Base-by-base conservation (phyloP, 2,888 invertebrate species). In the Atherix ibis region DNA sequence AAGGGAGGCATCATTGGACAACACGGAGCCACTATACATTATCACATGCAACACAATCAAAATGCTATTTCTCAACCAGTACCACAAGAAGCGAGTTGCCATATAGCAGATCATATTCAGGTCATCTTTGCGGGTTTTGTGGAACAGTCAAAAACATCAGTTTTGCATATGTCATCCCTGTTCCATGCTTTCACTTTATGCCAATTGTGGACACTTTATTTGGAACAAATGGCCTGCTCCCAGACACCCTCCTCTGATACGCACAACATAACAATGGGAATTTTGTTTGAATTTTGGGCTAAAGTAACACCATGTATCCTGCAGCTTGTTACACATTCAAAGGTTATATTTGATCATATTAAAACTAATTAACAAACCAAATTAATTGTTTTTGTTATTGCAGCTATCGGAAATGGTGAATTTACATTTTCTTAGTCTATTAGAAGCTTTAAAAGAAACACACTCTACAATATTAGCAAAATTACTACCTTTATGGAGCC, bases 141-240 rank as follows among this genome's bases (percentile, higher is more conserved):
- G 19, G 97, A 97, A 53, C 89, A 92, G 53, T 79, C 82, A 2
- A 92, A 91, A 64, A 75, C 84, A 3, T 88, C 87, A 2, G 84
- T 88, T 4, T 69, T 85, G 35, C 92, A 97, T 52, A 91, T 95
- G 91, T 88, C 87, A 33, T 91, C 94, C 2, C 65, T 98, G 33
- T 94, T 92, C 62, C 91, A 95, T 62, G 92, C 95, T 4, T 98
- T 98, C 62, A 85, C 94, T 40, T 70, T 98, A 31, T 98, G 97
- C 54, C 97, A 97, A 73, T 67, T 98, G 42, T 98, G 97, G 98
- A 98, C 97, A 0, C 77, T 98, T 46, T 98, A 98, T 64, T 73
- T 97, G 55, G 97, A 98, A 61, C 84, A 87, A 58, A 68, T 81
- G 48, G 78, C 87, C 2, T 69, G 67, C 30, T 66, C 66, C 27